phyloP scores from a whole-genome alignment of 2,113 vertebrate genomes.

The Macroglossus sobrinus region DNA sequence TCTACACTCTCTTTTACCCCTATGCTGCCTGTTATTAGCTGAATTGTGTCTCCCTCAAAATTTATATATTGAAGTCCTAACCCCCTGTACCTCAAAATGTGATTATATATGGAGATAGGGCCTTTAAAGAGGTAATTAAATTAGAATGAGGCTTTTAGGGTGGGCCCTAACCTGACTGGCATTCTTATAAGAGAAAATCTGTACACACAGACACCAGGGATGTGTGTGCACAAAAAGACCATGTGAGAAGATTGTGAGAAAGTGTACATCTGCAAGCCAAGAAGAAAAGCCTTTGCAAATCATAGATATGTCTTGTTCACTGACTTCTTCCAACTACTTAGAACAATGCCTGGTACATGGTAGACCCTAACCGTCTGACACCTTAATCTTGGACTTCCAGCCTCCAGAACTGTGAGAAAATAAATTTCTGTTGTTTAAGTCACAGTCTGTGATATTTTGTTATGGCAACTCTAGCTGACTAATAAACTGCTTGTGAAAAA shows the following conservation, averaged over 20 bases:
- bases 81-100: neutral
- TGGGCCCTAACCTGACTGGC: neutral
- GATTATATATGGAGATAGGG: neutral
- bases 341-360: neutral
- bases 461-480: neutral
- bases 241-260: neutral
- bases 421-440: neutral
- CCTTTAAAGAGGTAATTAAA: neutral
- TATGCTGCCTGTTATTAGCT: neutral
- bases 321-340: neutral
- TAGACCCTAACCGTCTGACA: neutral
- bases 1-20: neutral
- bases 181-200: neutral
- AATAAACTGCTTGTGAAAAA: neutral
- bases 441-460: neutral
- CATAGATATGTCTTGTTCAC: neutral
- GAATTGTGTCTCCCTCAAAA: neutral
- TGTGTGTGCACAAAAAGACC: neutral
- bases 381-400: neutral
- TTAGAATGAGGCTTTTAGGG: neutral
- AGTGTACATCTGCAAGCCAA: neutral
- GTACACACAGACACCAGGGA: neutral
- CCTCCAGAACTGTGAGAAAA: neutral
- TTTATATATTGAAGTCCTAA: neutral
- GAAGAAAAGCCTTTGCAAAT: neutral